Evolutionary conservation across 53 echinoderm and acorn worm genomes (phyloP), one percentile per base, ranked within the genome.

Genomic region (Henricia sp.): DNA sequence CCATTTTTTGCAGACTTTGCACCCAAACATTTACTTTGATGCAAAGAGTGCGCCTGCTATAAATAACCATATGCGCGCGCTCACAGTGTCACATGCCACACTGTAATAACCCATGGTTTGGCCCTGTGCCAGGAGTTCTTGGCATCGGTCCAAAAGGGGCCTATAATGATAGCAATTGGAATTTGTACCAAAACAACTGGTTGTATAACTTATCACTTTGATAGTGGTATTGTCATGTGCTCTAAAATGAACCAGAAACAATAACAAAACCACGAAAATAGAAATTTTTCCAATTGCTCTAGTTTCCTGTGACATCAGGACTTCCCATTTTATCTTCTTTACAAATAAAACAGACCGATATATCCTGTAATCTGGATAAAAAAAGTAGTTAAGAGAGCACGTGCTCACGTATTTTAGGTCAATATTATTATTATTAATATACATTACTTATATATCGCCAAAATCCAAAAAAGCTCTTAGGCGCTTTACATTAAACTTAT

Each of bases 141-240:
- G 80, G 80, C 26, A 44, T 30, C 3, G 62, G 32, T 28, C 80
- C 80, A 80, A 80, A 23, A 46, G 39, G 64, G n/a, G n/a, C n/a
- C n/a, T n/a, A n/a, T n/a, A n/a, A n/a, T n/a, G 80, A 64, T 80
- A 63, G 64, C n/a, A 48, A 29, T 33, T 59, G 59, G 64, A 64
- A 28, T 80, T 80, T 80, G 62, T 2, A 80, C 63, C 20, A 44
- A 13, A 70, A 70, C 46, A 70, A 68, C 41, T 68, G 68, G 21
- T 41, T 68, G n/a, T 21, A 19, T 14, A 63, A 55, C 25, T 26
- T 56, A 56, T 23, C 56, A 24, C n/a, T n/a, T n/a, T n/a, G 48
- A 14, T 46, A 14, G 8, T 46, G 14, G 48, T 46, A 46, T 8
- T 10, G 48, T 46, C 48, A 46, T 10, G 48, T n/a, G n/a, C n/a